Evolutionary conservation across 2,113 vertebrate genomes (phyloP).

Genomic region (Oncorhynchus kisutch): DNA sequence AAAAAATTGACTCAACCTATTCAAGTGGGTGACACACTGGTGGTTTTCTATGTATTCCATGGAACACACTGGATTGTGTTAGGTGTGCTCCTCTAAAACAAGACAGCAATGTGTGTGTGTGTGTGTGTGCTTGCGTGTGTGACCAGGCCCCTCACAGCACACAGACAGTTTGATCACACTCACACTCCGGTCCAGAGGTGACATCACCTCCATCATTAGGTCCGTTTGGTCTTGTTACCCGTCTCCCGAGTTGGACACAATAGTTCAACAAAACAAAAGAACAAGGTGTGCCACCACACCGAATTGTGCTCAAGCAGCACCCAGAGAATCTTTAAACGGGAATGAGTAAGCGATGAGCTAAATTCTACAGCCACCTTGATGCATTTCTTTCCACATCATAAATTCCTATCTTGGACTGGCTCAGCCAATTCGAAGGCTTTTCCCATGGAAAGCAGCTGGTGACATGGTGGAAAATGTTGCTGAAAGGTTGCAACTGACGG

Average conservation of each 20-base stretch:
- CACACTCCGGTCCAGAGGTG: constrained; percentile 35
- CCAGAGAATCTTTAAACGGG: constrained; percentile 42
- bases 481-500: constrained; percentile 35
- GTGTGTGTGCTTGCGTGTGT: background rate
- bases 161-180: constrained; percentile 44
- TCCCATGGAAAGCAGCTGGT: constrained; percentile 31
- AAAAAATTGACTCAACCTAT: too few relatives aligned
- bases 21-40: too few relatives aligned
- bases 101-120: background rate
- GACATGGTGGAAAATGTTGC: constrained; percentile 48
- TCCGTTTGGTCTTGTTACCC: constrained; percentile 41
- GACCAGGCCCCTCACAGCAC: constrained; percentile 24
- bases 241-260: constrained; percentile 33
- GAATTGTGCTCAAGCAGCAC: constrained; percentile 28
- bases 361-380: constrained; percentile 39
- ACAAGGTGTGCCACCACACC: constrained; percentile 50
- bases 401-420: constrained; percentile 56
- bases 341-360: constrained; percentile 42
- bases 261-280: constrained; percentile 45
- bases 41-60: too few relatives aligned
- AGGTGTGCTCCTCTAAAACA: too few relatives aligned
- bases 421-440: constrained; percentile 41
- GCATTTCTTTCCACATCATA: constrained; percentile 59
- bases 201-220: constrained; percentile 44
- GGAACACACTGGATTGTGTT: too few relatives aligned